Percentiles rank a stretch among this genome's conserved stretches.
Conservation (phyloP, 1,140 invertebrate species). For the Neodiprion lecontei region DNA sequence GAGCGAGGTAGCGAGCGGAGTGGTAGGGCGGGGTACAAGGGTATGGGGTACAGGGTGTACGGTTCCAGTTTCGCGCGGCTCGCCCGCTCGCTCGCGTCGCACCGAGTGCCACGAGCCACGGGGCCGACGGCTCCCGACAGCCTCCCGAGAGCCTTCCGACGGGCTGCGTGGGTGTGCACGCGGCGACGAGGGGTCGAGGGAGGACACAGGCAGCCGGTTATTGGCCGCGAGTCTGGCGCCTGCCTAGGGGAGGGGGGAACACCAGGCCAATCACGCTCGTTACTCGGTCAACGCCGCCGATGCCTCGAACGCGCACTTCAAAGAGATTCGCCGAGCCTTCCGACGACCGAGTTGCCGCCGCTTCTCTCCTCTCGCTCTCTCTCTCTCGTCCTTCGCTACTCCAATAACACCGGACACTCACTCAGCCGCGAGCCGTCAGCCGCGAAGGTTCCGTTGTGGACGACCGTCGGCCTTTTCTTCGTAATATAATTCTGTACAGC, state of each 20-base stretch:
- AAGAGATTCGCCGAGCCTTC: constrained; percentile 22
- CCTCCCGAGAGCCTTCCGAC: constrained; percentile 20
- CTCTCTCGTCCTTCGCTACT: background rate
- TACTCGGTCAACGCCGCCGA: constrained; percentile 25
- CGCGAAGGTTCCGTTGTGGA: constrained; percentile 17
- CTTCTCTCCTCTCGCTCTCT: background rate
- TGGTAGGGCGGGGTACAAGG: constrained; percentile 7
- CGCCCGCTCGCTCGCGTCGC: background rate
- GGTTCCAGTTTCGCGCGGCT: constrained; percentile 1
- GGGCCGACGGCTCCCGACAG: background rate
- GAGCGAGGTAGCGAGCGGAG: constrained; percentile 33
- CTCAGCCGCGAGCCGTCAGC: constrained; percentile 42
- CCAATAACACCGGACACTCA: constrained; percentile 27
- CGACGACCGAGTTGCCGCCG: constrained; percentile 19
- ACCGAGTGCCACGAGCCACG: background rate
- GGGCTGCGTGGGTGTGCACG: constrained; percentile 58
- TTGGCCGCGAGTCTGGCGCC: constrained; percentile 35
- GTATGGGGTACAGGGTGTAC: constrained; percentile 6
- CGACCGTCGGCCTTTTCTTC: background rate
- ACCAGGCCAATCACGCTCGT: constrained; percentile 20
- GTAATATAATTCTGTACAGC: background rate
- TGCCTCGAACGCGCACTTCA: constrained; percentile 38
- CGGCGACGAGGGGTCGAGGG: constrained; percentile 34
- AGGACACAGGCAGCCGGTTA: constrained; percentile 12
- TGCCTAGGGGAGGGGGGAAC: background rate